phyloP scores from a whole-genome alignment of 2,888 invertebrate genomes.

The Scrobipalpa atriplicella region DNA sequence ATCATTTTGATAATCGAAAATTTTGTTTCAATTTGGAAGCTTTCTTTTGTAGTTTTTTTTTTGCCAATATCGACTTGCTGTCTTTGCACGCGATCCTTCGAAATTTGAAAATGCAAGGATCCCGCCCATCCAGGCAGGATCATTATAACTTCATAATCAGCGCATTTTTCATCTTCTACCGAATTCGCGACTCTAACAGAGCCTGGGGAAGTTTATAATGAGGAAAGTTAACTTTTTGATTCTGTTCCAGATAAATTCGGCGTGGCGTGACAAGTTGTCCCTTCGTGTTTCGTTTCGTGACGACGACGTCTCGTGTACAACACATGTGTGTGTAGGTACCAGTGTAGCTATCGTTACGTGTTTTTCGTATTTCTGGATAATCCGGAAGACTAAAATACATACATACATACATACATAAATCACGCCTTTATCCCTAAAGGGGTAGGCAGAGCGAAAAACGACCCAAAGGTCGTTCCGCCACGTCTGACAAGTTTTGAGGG shows the following conservation, averaged over 20 bases:
- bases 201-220: conserved; percentile 24
- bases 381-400: too few relatives aligned
- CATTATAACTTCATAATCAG: not conserved
- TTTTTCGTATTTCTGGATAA: too few relatives aligned
- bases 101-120: not conserved
- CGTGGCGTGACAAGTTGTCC: conserved; percentile 19
- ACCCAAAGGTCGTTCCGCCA: too few relatives aligned
- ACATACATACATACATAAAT: too few relatives aligned
- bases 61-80: too few relatives aligned
- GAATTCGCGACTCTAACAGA: not conserved
- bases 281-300: conserved; percentile 17
- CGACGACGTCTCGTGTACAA: not conserved
- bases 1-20: not conserved
- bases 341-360: too few relatives aligned
- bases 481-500: too few relatives aligned
- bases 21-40: not conserved
- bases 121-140: too few relatives aligned
- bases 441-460: too few relatives aligned
- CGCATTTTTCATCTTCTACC: not conserved
- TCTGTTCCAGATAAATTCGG: conserved; percentile 14
- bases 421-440: too few relatives aligned
- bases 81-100: too few relatives aligned
- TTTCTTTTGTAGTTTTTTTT: not conserved
- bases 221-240: conserved; percentile 29
- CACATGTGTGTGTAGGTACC: not conserved